These are phyloP conservation scores for Sycophaga agraensis DNA, from an alignment of 1,140 invertebrate species.

Conservation along the genomic window DNA sequence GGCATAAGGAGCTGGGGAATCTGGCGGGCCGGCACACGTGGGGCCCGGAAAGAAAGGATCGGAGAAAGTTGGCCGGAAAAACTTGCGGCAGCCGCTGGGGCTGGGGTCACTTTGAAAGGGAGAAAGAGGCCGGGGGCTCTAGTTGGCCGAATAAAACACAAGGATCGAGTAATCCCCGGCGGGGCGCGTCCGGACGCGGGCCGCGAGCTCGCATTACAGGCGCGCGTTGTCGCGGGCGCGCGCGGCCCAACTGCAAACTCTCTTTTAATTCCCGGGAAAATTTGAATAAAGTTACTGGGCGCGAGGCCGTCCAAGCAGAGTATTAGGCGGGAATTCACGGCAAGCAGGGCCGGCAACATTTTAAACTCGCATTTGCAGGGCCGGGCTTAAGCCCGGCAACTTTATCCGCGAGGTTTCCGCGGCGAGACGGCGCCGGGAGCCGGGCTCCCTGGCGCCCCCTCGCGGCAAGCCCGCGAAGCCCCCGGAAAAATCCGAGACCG, in stretches of 20 bases:
- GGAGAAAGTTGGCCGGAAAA: too few relatives aligned
- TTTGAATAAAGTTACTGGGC: constrained; percentile 46
- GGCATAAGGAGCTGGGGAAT: too few relatives aligned
- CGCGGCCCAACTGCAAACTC: constrained; percentile 38
- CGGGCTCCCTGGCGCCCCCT: not conserved
- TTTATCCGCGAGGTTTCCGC: constrained; percentile 40
- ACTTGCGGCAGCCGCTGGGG: not conserved
- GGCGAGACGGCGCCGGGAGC: not conserved
- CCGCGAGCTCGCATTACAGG: too few relatives aligned
- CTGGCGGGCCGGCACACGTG: too few relatives aligned
- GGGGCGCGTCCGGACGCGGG: too few relatives aligned
- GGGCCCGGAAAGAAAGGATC: too few relatives aligned
- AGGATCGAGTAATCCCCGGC: too few relatives aligned
- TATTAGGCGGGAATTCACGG: constrained; percentile 34
- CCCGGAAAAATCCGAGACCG: constrained; percentile 34
- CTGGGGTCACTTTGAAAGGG: too few relatives aligned
- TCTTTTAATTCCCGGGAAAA: constrained; percentile 51
- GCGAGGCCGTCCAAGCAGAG: constrained; percentile 32
- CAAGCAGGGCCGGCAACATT: constrained; percentile 36
- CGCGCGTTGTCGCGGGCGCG: too few relatives aligned
- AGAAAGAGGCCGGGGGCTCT: too few relatives aligned
- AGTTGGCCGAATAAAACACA: too few relatives aligned
- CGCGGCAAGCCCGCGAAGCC: not conserved
- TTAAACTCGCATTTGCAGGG: constrained; percentile 47
- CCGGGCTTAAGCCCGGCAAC: constrained; percentile 41